Percentiles rank a stretch among this genome's conserved stretches.
These are phyloP conservation scores for Elgaria multicarinata DNA, from an alignment of 2,113 vertebrate species.

Conservation along the genomic window DNA sequence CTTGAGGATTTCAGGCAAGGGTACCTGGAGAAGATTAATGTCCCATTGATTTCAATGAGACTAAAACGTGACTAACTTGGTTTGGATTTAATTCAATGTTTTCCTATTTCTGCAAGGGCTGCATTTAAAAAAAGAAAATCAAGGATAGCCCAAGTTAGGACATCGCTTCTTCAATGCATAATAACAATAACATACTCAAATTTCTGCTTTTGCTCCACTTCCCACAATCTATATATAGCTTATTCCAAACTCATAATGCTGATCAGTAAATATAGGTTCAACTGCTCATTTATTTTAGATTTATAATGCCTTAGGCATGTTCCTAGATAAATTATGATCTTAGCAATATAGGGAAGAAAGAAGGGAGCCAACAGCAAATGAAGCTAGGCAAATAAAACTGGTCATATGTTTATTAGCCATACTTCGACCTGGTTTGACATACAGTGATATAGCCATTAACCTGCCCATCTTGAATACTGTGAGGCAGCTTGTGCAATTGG, in stretches of 20 bases:
- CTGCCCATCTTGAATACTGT: background rate
- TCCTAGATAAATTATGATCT: background rate
- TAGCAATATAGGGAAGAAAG: background rate
- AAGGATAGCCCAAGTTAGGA: slow-evolving; percentile 1
- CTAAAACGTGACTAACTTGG: too few species aligned
- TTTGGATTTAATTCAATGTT: background rate
- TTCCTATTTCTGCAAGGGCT: background rate
- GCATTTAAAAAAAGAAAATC: too few species aligned
- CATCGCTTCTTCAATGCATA: background rate
- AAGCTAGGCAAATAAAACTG: background rate
- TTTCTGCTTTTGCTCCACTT: background rate
- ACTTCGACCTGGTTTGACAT: background rate
- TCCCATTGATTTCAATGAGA: background rate
- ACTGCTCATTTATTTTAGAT: slow-evolving; percentile 34
- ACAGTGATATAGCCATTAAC: background rate
- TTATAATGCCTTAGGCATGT: slow-evolving; percentile 11
- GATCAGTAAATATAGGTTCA: slow-evolving; percentile 31
- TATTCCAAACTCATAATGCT: rapidly evolving
- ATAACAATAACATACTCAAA: background rate
- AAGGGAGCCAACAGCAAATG: background rate
- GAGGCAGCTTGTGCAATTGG: background rate
- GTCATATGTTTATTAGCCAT: background rate
- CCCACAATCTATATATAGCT: background rate
- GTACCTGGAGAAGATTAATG: background rate
- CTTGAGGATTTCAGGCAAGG: too few species aligned